Evolutionary conservation across 1,140 invertebrate genomes (phyloP).

Genomic region (Pararge aegeria): DNA sequence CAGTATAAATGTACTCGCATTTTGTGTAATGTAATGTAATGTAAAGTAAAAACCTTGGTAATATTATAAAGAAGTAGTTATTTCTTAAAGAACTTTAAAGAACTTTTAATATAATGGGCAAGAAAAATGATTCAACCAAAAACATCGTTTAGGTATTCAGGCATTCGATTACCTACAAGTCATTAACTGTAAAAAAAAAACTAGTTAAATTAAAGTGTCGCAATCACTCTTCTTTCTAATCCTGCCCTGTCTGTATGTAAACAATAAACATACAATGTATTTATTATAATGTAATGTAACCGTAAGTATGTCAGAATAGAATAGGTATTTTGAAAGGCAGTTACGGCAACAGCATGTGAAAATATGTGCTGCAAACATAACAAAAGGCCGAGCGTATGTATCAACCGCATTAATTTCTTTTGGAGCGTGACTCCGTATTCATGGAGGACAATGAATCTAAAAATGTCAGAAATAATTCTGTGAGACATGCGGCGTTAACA

Average conservation of each 20-base stretch:
- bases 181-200: no score
- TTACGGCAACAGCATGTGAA: slow-evolving; percentile 34
- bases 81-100: no score
- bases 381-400: slow-evolving; percentile 53
- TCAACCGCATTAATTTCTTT: slow-evolving; percentile 73
- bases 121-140: no score
- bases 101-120: no score
- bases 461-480: slow-evolving; percentile 79
- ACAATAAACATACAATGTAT: slow-evolving; percentile 4
- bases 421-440: slow-evolving; percentile 75
- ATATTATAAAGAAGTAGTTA: no score
- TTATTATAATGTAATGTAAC: slow-evolving; percentile 10
- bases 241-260: not conserved
- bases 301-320: slow-evolving; percentile 31
- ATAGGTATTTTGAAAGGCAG: slow-evolving; percentile 29
- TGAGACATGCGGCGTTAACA: slow-evolving; percentile 60
- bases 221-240: no score
- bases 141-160: no score
- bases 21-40: no score
- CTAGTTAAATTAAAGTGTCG: no score
- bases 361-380: slow-evolving; percentile 41
- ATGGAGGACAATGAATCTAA: slow-evolving; percentile 73
- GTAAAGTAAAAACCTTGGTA: no score
- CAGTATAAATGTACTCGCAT: no score
- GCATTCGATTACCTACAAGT: no score